Conservation (phyloP, 2,113 vertebrate species). For the Trogon melanurus region DNA sequence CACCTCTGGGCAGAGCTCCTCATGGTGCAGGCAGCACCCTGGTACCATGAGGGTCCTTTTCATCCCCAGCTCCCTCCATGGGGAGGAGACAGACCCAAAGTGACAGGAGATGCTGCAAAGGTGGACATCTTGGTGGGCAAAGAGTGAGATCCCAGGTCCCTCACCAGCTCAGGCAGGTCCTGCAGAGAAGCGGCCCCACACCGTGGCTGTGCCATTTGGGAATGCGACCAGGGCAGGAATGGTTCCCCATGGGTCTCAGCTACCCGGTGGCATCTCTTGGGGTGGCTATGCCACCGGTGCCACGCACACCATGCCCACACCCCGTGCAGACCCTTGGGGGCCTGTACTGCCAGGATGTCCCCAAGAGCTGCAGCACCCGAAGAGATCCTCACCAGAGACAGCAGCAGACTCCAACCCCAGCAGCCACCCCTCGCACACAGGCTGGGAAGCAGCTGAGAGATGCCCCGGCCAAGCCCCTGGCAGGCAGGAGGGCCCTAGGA, state of each 20-base stretch:
- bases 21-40: neutral
- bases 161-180: neutral
- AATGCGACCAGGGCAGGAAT: accelerated
- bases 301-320: accelerated
- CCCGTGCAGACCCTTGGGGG: accelerated
- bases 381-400: neutral
- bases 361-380: neutral
- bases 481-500: neutral
- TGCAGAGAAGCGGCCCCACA: accelerated
- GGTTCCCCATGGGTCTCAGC: neutral
- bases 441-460: neutral
- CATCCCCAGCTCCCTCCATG: neutral
- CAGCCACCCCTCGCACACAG: accelerated
- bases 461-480: neutral
- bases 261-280: neutral
- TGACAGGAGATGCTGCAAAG: neutral
- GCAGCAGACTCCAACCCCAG: neutral
- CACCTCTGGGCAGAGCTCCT: neutral
- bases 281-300: neutral
- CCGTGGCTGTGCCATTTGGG: too few species aligned
- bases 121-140: neutral
- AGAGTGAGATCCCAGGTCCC: neutral
- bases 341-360: neutral
- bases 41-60: neutral
- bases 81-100: neutral